Percentiles rank a stretch among this genome's conserved stretches.
Evolutionary conservation across 2,113 vertebrate genomes (phyloP).

Genomic region (Myxocyprinus asiaticus): DNA sequence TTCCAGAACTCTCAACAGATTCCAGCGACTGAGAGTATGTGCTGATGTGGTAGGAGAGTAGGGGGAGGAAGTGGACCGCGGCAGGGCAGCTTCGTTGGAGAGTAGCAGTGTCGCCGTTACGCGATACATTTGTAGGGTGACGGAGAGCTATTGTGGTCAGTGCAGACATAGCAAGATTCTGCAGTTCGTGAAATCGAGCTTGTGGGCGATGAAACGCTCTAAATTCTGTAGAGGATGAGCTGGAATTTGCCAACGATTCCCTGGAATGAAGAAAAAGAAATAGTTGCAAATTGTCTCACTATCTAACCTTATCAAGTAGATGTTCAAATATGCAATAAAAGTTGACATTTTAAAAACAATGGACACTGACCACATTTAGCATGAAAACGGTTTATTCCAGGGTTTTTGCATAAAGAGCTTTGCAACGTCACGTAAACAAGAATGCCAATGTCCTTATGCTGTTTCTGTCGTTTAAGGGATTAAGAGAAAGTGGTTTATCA

Average conservation of each 20-base stretch:
- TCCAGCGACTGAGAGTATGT: conserved; percentile 76
- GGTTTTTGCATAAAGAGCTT: no score
- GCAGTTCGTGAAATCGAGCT: conserved; percentile 72
- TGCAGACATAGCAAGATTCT: conserved; percentile 85
- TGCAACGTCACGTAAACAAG: no score
- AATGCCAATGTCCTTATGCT: no score
- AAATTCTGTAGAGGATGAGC: conserved; percentile 57
- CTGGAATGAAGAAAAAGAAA: conserved; percentile 44
- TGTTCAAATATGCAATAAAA: no score
- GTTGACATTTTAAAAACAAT: no score
- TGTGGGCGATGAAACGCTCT: conserved; percentile 25
- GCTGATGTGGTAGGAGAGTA: conserved; percentile 81
- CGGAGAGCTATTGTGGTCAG: conserved; percentile 82
- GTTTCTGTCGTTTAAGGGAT: no score
- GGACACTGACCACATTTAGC: no score
- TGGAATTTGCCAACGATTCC: conserved; percentile 57
- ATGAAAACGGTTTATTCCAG: no score
- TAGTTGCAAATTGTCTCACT: no score
- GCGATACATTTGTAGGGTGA: conserved; percentile 42
- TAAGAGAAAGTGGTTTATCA: no score
- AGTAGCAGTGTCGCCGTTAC: conserved; percentile 64
- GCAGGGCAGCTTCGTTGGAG: neutral
- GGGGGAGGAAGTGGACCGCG: conserved; percentile 81
- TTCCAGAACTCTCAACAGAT: conserved; percentile 54
- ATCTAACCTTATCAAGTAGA: no score